Evolutionary conservation across 2,888 invertebrate genomes (phyloP), one percentile per base, ranked within the genome.

Genomic region (Thalpophila matura): DNA sequence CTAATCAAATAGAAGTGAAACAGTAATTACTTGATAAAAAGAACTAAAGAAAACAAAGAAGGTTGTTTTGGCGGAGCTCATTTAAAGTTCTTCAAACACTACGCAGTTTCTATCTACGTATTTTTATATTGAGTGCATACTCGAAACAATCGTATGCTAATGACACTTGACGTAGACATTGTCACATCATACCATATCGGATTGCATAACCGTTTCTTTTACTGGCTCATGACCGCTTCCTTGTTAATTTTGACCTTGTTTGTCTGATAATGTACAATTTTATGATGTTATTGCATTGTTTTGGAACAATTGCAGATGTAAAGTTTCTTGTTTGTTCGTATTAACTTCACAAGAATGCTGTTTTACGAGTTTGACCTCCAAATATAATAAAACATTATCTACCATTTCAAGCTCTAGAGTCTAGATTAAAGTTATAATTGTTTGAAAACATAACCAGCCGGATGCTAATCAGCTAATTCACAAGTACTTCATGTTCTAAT

Each of bases 241-340:
- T 75, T n/a, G 62, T 80, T 75, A 80, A 69, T 47, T 51, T 51
- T 58, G 69, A 59, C 81, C 81, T 79, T 78, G 79, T 55, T 57
- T 49, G 37, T 63, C 22, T 40, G 37, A 35, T 54, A 55, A 43
- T 35, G 9, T 26, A 47, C 6, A 12, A 14, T 57, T 40, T 42
- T 16, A 45, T 22, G 43, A 38, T 40, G 26, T 56, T 55, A 46
- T 55, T 18, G 9, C 24, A 14, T 33, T 31, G 27, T 26, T 53
- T 62, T 46, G 22, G 18, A n/a, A n/a, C n/a, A n/a, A n/a, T 29
- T 14, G 16, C 16, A 55, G 33, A n/a, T 45, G 6, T 10, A 31
- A 7, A 18, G 59, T 68, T 20, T 14, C 4, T 4, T 9, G 4
- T 20, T 35, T 57, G 18, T 66, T 66, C 40, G 29, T 38, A 20